Conservation (phyloP, 1,140 invertebrate species). For the Sycophaga agraensis region DNA sequence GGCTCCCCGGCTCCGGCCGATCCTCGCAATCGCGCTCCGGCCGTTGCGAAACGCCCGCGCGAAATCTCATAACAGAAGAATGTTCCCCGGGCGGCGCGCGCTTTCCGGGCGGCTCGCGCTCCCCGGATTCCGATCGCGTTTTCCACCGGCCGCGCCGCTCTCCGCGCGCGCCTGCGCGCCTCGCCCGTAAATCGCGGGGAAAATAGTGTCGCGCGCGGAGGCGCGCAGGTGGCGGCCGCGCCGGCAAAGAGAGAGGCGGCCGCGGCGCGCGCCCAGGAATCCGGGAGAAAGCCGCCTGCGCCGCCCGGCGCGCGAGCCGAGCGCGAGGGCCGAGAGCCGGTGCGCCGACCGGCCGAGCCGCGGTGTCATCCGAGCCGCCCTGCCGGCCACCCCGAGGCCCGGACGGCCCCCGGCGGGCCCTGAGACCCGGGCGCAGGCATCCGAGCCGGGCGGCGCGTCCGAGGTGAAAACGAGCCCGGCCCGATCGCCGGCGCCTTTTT, state of each 20-base stretch:
- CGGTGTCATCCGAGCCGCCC: too few relatives aligned
- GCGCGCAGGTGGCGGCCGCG: not conserved
- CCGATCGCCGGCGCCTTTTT: too few relatives aligned
- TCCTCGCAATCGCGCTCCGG: slow-evolving; percentile 5
- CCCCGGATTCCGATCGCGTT: slow-evolving; percentile 6
- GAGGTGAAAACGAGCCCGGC: not conserved
- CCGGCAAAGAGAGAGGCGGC: not conserved
- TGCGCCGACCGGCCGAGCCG: too few relatives aligned
- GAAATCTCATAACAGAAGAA: slow-evolving; percentile 23
- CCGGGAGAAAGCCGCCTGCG: slow-evolving; percentile 23
- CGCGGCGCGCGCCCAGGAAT: not conserved
- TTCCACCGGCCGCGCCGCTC: not conserved
- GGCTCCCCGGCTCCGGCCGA: not conserved
- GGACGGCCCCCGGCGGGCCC: too few relatives aligned
- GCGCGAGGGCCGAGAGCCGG: too few relatives aligned
- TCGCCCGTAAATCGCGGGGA: slow-evolving; percentile 16
- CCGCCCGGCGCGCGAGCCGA: too few relatives aligned
- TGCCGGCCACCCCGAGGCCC: too few relatives aligned
- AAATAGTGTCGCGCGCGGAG: slow-evolving; percentile 7
- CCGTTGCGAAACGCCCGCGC: not conserved
- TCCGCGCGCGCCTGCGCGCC: not conserved
- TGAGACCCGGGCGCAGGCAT: too few relatives aligned
- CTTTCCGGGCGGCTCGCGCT: not conserved
- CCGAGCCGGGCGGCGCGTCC: too few relatives aligned
- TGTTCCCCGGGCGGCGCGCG: not conserved